Conservation (phyloP, 2,113 vertebrate genomes). For the Hyaena hyaena region DNA sequence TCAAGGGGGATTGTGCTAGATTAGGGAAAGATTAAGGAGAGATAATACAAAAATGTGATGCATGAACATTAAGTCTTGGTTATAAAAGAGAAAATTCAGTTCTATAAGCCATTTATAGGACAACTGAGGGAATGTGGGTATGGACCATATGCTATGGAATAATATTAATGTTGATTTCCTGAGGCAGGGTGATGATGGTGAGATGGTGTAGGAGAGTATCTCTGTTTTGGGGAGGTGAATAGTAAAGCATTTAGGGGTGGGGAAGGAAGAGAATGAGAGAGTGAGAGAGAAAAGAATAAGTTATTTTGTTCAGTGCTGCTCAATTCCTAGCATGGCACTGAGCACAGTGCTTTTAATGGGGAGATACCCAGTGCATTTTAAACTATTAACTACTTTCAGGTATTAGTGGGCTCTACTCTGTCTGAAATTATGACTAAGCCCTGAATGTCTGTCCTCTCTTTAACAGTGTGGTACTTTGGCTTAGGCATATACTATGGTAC, state of each 20-base stretch:
- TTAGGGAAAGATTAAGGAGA: not conserved
- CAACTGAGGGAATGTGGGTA: not conserved
- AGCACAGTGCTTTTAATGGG: not conserved
- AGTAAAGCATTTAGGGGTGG: not conserved
- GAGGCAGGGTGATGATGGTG: not conserved
- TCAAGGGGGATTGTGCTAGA: not conserved
- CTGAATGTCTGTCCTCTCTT: not conserved
- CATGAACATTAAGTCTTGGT: not conserved
- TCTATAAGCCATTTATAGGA: not conserved
- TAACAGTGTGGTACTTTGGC: not conserved
- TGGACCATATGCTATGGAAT: not conserved
- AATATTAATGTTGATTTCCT: constrained; percentile 12
- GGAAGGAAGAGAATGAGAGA: not conserved
- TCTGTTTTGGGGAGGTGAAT: constrained; percentile 6
- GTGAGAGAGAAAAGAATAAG: not conserved
- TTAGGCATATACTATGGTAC: not conserved
- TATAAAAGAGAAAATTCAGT: not conserved
- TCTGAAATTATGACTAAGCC: constrained; percentile 3
- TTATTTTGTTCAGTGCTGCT: not conserved
- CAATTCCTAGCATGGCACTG: not conserved
- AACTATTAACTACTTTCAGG: not conserved
- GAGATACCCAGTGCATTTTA: not conserved
- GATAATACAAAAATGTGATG: not conserved
- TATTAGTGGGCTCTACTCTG: not conserved
- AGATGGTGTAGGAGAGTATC: not conserved